Percentiles rank a stretch among this genome's conserved stretches.
Evolutionary conservation across 2,888 invertebrate genomes (phyloP).

Genomic region (Scelioninae gen. 1): DNA sequence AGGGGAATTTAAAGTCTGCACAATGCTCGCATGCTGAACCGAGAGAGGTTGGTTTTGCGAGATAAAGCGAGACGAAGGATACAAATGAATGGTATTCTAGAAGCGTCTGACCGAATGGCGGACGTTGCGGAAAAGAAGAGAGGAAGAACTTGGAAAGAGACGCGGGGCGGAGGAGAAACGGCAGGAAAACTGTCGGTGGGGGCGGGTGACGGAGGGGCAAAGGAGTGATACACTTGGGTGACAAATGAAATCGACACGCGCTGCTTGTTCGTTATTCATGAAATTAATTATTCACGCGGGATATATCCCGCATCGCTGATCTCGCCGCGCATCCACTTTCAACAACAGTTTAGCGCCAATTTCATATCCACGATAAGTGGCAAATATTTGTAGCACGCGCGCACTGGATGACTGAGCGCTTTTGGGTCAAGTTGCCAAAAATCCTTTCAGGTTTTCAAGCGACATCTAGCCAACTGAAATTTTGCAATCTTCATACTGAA

Average conservation of each 20-base stretch:
- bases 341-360: constrained; percentile 15
- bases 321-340: background rate
- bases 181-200: background rate
- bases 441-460: background rate
- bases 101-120: constrained; percentile 79
- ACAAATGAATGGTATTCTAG: constrained; percentile 79
- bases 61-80: constrained; percentile 51
- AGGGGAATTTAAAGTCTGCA: constrained; percentile 39
- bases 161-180: constrained; percentile 57
- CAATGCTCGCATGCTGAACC: constrained; percentile 32
- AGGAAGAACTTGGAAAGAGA: constrained; percentile 18
- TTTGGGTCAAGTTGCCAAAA: constrained; percentile 29
- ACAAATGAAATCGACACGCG: constrained; percentile 52
- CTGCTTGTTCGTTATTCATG: constrained; percentile 43
- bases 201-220: too few relatives aligned
- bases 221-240: constrained; percentile 24
- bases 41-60: too few relatives aligned
- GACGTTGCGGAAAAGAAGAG: constrained; percentile 67
- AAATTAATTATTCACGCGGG: constrained; percentile 54
- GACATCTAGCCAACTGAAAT: too few relatives aligned
- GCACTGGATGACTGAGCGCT: constrained; percentile 14
- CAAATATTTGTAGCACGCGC: constrained; percentile 16
- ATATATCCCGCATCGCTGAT: constrained; percentile 17
- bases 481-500: too few relatives aligned
- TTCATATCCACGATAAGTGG: constrained; percentile 25